Conservation (phyloP, 2,888 invertebrate genomes). For the Marronus borbonicus region DNA sequence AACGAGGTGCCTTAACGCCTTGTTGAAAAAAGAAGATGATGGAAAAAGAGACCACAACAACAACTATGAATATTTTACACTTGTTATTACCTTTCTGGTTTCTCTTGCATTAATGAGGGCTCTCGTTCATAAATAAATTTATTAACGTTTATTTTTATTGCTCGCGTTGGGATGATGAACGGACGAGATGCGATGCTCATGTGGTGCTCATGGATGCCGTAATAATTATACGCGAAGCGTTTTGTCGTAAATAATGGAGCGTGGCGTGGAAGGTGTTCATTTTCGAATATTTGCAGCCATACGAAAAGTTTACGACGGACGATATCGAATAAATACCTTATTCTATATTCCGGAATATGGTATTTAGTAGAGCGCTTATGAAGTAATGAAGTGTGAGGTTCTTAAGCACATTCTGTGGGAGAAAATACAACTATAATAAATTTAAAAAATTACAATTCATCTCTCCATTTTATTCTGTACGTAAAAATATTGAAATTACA, state of each 20-base stretch:
- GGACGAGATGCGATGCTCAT: constrained; percentile 17
- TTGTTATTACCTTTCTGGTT: constrained; percentile 59
- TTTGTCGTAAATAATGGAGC: constrained; percentile 37
- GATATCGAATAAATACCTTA: not conserved
- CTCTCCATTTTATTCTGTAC: too few relatives aligned
- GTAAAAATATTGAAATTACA: too few relatives aligned
- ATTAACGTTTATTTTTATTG: constrained; percentile 50
- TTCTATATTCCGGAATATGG: too few relatives aligned
- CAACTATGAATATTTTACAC: constrained; percentile 65
- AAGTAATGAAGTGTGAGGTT: too few relatives aligned
- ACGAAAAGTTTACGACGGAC: constrained; percentile 18
- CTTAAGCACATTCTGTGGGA: too few relatives aligned
- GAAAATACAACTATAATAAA: too few relatives aligned
- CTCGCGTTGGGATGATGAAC: constrained; percentile 30
- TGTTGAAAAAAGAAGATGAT: constrained; percentile 58
- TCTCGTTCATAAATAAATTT: constrained; percentile 51
- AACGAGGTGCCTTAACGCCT: constrained; percentile 62
- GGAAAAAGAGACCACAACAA: constrained; percentile 57
- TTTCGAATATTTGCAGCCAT: constrained; percentile 26
- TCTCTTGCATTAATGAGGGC: constrained; percentile 49
- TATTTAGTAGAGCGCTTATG: too few relatives aligned
- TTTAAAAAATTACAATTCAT: too few relatives aligned
- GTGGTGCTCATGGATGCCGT: constrained; percentile 32
- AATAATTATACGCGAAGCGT: constrained; percentile 39
- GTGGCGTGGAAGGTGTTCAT: constrained; percentile 36